Evolutionary conservation across 2,797 vertebrate species (phyloP).

Genomic region (Cyprinodon diabolis): DNA sequence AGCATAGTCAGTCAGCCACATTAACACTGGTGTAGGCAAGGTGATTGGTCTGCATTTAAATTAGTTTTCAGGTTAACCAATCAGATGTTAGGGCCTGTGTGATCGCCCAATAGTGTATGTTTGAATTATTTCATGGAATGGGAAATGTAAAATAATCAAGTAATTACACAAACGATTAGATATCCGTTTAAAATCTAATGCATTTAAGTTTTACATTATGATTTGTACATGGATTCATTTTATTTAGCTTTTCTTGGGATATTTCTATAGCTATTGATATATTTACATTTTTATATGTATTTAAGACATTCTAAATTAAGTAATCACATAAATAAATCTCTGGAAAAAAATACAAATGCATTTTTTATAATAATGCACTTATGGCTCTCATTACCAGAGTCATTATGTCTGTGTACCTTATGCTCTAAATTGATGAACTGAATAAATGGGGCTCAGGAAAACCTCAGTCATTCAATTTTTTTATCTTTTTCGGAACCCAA

Average conservation of each 20-base stretch:
- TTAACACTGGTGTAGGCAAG: background rate
- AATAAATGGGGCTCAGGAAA: no score
- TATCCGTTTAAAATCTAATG: background rate
- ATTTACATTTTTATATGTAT: background rate
- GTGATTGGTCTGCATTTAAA: background rate
- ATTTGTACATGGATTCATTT: background rate
- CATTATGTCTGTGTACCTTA: background rate
- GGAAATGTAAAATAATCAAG: background rate
- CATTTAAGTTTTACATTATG: background rate
- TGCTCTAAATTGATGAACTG: no score
- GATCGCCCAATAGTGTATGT: background rate
- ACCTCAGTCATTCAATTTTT: no score
- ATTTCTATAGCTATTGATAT: no score
- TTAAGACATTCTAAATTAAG: background rate
- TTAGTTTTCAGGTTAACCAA: background rate
- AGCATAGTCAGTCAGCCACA: background rate
- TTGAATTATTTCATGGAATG: background rate
- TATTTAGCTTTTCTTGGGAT: background rate
- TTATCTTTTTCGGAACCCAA: no score
- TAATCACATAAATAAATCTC: background rate
- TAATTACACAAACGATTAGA: background rate
- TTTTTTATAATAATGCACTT: background rate
- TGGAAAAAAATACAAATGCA: background rate
- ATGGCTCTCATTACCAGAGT: background rate
- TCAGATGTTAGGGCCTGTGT: background rate